These are phyloP conservation scores for Sarcophaga variegata DNA, from an alignment of 2,888 invertebrate genomes.

Conservation along the genomic window DNA sequence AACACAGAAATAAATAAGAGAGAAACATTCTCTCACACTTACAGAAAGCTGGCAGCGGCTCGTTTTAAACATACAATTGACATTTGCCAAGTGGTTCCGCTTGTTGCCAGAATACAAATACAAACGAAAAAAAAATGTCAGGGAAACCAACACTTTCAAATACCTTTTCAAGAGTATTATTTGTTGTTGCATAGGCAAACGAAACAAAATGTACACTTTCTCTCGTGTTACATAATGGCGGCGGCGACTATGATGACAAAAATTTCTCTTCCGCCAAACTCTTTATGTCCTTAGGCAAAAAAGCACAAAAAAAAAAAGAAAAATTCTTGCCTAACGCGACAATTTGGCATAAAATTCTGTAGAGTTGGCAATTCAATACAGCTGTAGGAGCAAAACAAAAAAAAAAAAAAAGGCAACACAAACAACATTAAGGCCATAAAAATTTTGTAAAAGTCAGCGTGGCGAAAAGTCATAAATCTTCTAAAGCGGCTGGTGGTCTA, in stretches of 20 bases:
- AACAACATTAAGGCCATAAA: constrained; percentile 53
- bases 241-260: neutral
- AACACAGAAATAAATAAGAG: neutral
- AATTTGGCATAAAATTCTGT: constrained; percentile 58
- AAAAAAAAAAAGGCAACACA: constrained; percentile 11
- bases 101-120: constrained; percentile 26
- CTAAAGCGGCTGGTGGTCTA: constrained; percentile 66
- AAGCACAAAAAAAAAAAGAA: neutral
- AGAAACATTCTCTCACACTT: neutral
- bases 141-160: neutral
- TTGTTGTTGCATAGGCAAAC: constrained; percentile 5
- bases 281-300: neutral
- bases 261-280: neutral
- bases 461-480: constrained; percentile 70
- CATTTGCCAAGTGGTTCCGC: constrained; percentile 68
- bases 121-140: constrained; percentile 29
- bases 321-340: constrained; percentile 45
- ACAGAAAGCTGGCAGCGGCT: constrained; percentile 28
- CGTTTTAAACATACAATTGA: constrained; percentile 65
- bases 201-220: constrained; percentile 66
- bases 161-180: neutral
- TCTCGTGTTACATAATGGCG: constrained; percentile 24
- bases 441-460: constrained; percentile 65
- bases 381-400: neutral
- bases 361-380: constrained; percentile 39